Percentiles rank a stretch among this genome's conserved stretches.
Conservation (phyloP, 2,797 vertebrate genomes). For the Erpetoichthys calabaricus region DNA sequence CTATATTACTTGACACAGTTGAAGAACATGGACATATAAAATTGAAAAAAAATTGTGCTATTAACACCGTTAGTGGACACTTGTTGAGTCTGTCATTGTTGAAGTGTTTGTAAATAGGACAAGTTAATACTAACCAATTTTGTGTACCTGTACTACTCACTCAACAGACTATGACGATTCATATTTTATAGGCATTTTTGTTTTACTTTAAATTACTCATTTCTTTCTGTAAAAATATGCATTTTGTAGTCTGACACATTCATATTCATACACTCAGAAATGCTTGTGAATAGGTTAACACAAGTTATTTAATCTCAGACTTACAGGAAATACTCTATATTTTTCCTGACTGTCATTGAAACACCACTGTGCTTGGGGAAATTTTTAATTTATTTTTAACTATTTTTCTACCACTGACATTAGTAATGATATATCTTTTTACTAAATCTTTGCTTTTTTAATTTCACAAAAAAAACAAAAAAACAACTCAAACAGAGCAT, state of each 20-base stretch:
- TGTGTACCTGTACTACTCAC: constrained; percentile 84
- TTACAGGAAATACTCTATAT: constrained; percentile 34
- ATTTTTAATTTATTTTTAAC: constrained; percentile 24
- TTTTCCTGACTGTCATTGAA: constrained; percentile 23
- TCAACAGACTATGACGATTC: constrained; percentile 63
- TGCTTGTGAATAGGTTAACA: constrained; percentile 36
- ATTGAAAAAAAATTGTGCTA: constrained; percentile 63
- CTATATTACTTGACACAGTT: constrained; percentile 86
- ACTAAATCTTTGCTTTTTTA: too few species aligned
- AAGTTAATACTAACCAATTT: constrained; percentile 84
- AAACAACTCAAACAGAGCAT: too few species aligned
- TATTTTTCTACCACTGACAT: constrained; percentile 30
- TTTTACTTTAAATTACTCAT: constrained; percentile 33
- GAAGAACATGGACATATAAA: constrained; percentile 45
- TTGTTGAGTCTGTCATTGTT: constrained; percentile 85
- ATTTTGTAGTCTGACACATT: constrained; percentile 42
- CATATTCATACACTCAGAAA: constrained; percentile 41
- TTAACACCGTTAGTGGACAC: constrained; percentile 88
- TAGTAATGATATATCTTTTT: not conserved
- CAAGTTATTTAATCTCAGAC: constrained; percentile 23
- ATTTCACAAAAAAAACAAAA: too few species aligned
- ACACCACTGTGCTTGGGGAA: constrained; percentile 20
- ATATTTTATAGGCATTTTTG: constrained; percentile 31
- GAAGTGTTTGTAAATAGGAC: constrained; percentile 94
- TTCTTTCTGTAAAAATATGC: constrained; percentile 34